Conservation (phyloP, 2,113 vertebrate species). For the Abramis brama region DNA sequence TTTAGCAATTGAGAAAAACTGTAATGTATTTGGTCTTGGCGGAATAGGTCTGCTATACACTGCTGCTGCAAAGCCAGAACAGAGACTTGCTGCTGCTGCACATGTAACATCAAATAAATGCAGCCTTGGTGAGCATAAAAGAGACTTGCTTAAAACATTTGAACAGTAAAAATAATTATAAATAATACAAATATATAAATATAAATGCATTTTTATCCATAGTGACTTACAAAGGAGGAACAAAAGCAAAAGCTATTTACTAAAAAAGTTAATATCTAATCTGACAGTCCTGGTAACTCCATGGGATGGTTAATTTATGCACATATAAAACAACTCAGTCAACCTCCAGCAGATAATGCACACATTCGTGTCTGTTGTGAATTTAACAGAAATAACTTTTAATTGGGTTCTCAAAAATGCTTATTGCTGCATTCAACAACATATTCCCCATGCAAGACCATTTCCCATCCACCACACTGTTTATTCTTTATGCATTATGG, state of each 20-base stretch:
- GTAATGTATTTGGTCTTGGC: too few relatives aligned
- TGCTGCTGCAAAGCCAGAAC: too few relatives aligned
- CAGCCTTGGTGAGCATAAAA: background rate
- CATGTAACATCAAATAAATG: background rate
- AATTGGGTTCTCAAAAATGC: slow-evolving; percentile 1
- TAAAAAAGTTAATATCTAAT: background rate
- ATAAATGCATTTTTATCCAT: background rate
- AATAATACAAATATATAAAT: background rate
- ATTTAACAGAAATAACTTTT: background rate
- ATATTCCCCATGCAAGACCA: background rate
- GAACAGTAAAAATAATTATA: background rate
- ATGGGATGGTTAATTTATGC: background rate
- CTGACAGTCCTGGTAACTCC: background rate
- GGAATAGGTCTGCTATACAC: too few relatives aligned
- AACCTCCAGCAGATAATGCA: background rate
- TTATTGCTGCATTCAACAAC: slow-evolving; percentile 11
- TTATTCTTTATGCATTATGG: slow-evolving; percentile 47
- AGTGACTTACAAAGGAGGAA: background rate
- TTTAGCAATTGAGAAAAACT: too few relatives aligned
- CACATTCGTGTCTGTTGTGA: background rate
- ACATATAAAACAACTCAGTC: slow-evolving; percentile 9
- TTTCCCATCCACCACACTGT: slow-evolving; percentile 29
- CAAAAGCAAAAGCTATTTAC: background rate
- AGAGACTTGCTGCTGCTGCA: too few relatives aligned
- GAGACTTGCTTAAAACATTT: background rate